Base-by-base conservation (phyloP, 2,113 vertebrate genomes). In the Peromyscus maniculatus region DNA sequence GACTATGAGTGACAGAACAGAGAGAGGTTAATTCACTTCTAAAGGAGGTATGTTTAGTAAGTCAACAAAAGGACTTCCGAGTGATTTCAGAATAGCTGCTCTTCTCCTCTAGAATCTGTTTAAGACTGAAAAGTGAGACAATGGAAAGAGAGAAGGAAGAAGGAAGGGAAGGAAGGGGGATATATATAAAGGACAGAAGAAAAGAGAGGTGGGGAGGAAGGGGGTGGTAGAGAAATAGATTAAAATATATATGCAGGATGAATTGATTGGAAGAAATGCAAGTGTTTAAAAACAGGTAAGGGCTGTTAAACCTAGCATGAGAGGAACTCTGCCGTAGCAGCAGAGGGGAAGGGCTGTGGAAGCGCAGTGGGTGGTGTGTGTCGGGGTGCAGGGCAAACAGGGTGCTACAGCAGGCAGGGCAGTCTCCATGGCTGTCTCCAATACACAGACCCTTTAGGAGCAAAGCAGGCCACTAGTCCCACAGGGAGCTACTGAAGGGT, bases 11-110 rank as follows among this genome's bases (percentile, higher is more conserved):
- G 83, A 72, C 55, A 87, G 93, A 87, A 94, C 55, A 83, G 66
- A 79, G 82, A 90, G 43, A n/a, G 80, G 46, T 55, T 78, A 75
- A 89, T 69, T 90, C 49, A 66, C 75, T 67, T 87, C 69, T 57
- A 8, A 93, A 89, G 36, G 86, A 87, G 49, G 62, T 86, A 12
- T 86, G 84, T 91, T 96, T 78, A 89, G 28, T 67, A 59, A 96
- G 78, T 75, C 69, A 66, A 31, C 6, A 36, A 67, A 77, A 57
- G 46, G 12, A 59, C 7, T 64, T 95, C 36, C 67, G 52, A 80
- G 92, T 39, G 22, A 95, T 52, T 59, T 64, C 64, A 87, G 6
- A 74, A 7, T 31, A 24, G 2, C 36, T 72, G 22, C 24, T 72
- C 28, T 89, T 79, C 72, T 49, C 36, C 82, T 52, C 59, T 62